Percentiles rank a stretch among this genome's conserved stretches.
These are phyloP conservation scores for Drosophila paulistorum DNA, from an alignment of 1,140 invertebrate genomes.

Conservation along the genomic window DNA sequence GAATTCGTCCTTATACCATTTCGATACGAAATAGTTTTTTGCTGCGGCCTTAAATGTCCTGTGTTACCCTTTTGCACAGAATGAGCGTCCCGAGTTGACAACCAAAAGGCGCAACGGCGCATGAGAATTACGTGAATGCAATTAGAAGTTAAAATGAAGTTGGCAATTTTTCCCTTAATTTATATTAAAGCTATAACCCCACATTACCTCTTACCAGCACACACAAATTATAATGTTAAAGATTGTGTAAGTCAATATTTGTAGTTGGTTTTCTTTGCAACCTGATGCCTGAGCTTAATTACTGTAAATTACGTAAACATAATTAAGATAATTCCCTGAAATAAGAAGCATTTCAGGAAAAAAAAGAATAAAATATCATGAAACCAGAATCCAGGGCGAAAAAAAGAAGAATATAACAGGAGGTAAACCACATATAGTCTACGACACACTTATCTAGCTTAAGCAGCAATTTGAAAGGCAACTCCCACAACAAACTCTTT, in stretches of 20 bases:
- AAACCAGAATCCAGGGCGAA: constrained; percentile 10
- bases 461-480: constrained; percentile 61
- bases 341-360: constrained; percentile 28
- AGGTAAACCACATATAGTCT: constrained; percentile 53
- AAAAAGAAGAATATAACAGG: neutral
- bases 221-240: constrained; percentile 24
- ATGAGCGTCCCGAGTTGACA: constrained; percentile 48
- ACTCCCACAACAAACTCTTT: neutral
- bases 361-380: constrained; percentile 51
- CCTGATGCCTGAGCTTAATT: constrained; percentile 59
- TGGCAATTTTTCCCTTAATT: constrained; percentile 32
- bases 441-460: constrained; percentile 16
- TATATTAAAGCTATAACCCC: constrained; percentile 35
- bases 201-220: constrained; percentile 24
- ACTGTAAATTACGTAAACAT: constrained; percentile 80
- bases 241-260: constrained; percentile 22
- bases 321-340: constrained; percentile 72
- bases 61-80: constrained; percentile 19
- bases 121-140: constrained; percentile 65
- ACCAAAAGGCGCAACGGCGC: constrained; percentile 61
- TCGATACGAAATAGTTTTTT: neutral
- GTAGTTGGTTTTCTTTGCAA: constrained; percentile 44
- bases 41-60: neutral
- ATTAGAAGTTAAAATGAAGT: constrained; percentile 48
- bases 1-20: too few species aligned